Evolutionary conservation across 2,888 invertebrate species (phyloP).

Genomic region (Steromphala cineraria): DNA sequence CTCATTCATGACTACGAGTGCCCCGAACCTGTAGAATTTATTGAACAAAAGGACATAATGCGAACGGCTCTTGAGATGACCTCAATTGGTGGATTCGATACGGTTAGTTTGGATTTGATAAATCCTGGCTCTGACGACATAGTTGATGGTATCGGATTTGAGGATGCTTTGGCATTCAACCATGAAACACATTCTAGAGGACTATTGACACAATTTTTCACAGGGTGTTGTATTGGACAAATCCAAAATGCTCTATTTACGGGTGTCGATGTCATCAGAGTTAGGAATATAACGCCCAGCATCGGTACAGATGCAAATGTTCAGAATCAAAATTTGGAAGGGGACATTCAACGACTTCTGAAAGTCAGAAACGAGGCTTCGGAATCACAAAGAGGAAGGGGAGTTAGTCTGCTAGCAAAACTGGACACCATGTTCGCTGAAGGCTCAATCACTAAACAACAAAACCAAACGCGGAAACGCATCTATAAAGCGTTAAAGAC

Average conservation of each 20-base stretch:
- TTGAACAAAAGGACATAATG: conserved; percentile 45
- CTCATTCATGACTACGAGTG: conserved; percentile 43
- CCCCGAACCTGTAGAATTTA: conserved; percentile 26
- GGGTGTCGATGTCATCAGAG: conserved; percentile 53
- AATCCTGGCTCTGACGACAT: conserved; percentile 45
- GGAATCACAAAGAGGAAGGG: conserved; percentile 41
- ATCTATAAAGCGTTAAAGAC: conserved; percentile 43
- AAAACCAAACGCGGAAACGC: conserved; percentile 37
- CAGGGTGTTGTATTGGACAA: conserved; percentile 53
- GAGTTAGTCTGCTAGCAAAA: conserved; percentile 46
- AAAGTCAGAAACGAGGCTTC: conserved; percentile 47
- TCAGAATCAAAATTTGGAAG: conserved; percentile 55
- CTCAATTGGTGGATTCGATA: conserved; percentile 51
- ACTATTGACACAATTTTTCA: conserved; percentile 51
- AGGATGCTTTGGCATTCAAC: conserved; percentile 51
- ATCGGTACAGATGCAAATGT: conserved; percentile 34
- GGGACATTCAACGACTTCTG: conserved; percentile 51
- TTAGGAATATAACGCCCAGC: conserved; percentile 51
- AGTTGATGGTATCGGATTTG: conserved; percentile 48
- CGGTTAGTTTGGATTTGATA: conserved; percentile 45
- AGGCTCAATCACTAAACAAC: conserved; percentile 43
- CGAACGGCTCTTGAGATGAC: conserved; percentile 50
- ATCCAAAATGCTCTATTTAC: conserved; percentile 52
- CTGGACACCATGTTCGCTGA: conserved; percentile 57
- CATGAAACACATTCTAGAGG: conserved; percentile 51